Evolutionary conservation across 2,888 invertebrate species (phyloP), one percentile per base, ranked within the genome.

Genomic region (Tetramorium bicarinatum): DNA sequence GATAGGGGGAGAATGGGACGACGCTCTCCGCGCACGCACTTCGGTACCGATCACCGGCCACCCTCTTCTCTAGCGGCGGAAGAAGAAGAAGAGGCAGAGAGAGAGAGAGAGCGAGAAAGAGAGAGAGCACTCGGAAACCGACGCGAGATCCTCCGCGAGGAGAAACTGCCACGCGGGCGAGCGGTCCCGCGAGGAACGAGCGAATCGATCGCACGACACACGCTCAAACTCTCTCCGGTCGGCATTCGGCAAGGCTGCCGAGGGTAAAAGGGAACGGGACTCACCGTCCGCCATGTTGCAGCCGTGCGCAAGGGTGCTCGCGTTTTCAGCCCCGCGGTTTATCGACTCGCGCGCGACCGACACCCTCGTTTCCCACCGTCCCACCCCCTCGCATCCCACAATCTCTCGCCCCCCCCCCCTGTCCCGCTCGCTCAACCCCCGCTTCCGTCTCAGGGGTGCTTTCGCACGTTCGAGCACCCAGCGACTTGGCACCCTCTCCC

Each of bases 291-390:
- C 93, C 93, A 93, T 94, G 93, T 93, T 93, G 93, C 90, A 92
- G 92, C 91, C 91, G 94, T 92, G 94, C 94, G 94, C 93, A 93
- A 91, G 88, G 90, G 92, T 91, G 91, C 89, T 89, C 89, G 91
- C 90, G 91, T 92, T 34, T 34, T 91, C 91, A 76, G 13, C 76
- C 91, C 91, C 91, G 92, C 91, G 91, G 92, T 94, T 94, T 94
- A 94, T 94, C 93, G 94, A 94, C 94, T 93, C 91, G 91, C 91
- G 91, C 91, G 91, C 92, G 92, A 93, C 93, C 93, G 91, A 93
- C 93, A 93, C 92, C 93, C 92, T 91, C 90, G 77, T 86, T 85
- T 83, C 0, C 29, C 84, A 74, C 77, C 82, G 84, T 85, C 87
- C 41, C 47, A 49, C n/a, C 25, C 76, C 18, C 44, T 15, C 21